These are phyloP conservation scores for Bombus confusus DNA, from an alignment of 1,140 invertebrate genomes.

Conservation along the genomic window DNA sequence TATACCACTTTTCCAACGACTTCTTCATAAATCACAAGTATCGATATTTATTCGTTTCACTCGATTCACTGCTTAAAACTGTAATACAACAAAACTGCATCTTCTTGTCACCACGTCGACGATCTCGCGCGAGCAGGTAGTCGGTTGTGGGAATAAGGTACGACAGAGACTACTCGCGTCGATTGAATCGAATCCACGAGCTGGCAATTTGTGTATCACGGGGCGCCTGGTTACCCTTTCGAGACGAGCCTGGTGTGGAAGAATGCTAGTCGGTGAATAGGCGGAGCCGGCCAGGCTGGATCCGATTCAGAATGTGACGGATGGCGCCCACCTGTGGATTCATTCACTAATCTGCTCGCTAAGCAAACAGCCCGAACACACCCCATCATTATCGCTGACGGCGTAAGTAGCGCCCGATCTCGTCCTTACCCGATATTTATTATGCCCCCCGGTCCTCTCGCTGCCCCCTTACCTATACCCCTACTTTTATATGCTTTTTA, in stretches of 20 bases:
- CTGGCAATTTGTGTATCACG: slow-evolving; percentile 27
- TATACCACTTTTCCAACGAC: no score
- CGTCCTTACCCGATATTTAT: slow-evolving; percentile 76
- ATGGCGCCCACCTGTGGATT: slow-evolving; percentile 83
- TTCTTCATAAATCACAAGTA: no score
- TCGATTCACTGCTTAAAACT: no score
- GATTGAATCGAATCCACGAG: slow-evolving; percentile 28
- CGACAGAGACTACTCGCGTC: background rate
- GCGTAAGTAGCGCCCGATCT: slow-evolving; percentile 80
- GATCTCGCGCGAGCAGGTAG: background rate
- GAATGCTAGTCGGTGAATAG: slow-evolving; percentile 63
- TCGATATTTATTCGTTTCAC: no score
- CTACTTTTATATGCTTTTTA: slow-evolving; percentile 43
- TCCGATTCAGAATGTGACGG: slow-evolving; percentile 78
- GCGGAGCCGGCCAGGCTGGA: slow-evolving; percentile 63
- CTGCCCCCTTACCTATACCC: background rate
- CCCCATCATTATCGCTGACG: slow-evolving; percentile 82
- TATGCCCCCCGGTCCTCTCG: slow-evolving; percentile 59
- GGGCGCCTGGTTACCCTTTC: slow-evolving; percentile 45
- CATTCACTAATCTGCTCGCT: slow-evolving; percentile 83
- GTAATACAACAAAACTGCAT: no score
- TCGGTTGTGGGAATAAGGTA: background rate
- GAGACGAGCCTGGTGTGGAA: slow-evolving; percentile 56
- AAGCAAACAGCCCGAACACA: slow-evolving; percentile 81
- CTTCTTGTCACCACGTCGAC: background rate